Conservation (phyloP, 2,113 vertebrate species). For the Vulpes lagopus region DNA sequence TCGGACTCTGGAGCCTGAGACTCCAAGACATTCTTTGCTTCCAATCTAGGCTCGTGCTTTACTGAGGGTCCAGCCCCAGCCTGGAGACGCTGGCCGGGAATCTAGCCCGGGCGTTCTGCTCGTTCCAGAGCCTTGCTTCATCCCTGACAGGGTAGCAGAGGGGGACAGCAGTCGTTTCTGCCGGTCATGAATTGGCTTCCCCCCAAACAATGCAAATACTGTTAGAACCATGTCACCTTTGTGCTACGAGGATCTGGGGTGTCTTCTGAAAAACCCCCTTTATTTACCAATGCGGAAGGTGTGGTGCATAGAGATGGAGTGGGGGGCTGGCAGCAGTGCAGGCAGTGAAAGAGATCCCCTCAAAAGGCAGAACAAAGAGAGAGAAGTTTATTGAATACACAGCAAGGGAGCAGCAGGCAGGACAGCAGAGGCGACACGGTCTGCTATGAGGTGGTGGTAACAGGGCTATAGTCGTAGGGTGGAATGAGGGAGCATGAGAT, state of each 20-base stretch:
- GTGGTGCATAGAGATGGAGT: neutral
- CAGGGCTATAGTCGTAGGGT: neutral
- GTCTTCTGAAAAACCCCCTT: neutral
- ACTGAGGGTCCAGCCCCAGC: neutral
- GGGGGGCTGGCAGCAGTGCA: neutral
- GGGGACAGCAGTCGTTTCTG: fast-evolving
- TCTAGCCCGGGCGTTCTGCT: neutral
- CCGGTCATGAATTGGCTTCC: neutral
- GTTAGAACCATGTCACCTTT: neutral
- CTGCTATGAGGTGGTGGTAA: neutral
- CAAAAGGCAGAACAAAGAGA: neutral
- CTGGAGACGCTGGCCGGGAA: neutral
- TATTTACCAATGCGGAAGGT: neutral
- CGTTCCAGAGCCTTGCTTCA: fast-evolving
- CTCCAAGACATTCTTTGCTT: neutral
- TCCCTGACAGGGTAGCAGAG: neutral
- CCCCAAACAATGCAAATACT: fast-evolving
- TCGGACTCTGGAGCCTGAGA: fast-evolving
- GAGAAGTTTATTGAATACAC: neutral
- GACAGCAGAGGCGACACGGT: neutral
- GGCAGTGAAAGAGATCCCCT: neutral
- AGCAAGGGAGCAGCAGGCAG: neutral
- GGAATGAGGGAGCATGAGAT: neutral
- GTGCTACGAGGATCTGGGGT: neutral
- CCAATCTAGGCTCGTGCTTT: neutral